Conservation (phyloP, 2,113 vertebrate species). For the Scopus umbretta region DNA sequence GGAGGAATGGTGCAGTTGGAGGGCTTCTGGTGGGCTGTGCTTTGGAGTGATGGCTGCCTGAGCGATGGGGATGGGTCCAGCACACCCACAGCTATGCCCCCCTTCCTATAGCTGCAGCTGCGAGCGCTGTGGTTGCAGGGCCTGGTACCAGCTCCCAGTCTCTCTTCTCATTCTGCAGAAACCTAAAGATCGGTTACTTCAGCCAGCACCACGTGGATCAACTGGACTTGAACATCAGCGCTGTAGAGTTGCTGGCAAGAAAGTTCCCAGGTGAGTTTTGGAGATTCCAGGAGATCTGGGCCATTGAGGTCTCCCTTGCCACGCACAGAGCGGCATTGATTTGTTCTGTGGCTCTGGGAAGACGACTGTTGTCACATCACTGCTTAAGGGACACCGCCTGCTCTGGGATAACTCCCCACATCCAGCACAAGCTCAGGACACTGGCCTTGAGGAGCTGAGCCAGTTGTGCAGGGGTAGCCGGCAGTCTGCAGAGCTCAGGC, state of each 20-base stretch:
- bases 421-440: neutral
- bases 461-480: neutral
- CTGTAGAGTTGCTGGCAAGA: conserved; percentile 89
- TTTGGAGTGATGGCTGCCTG: neutral
- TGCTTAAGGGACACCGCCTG: neutral
- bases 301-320: neutral
- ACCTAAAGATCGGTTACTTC: conserved; percentile 96
- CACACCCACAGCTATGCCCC: neutral
- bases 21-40: neutral
- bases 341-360: neutral
- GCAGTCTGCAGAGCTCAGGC: neutral
- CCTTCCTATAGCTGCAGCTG: neutral
- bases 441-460: neutral
- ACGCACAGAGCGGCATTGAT: neutral
- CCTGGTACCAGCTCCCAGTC: neutral
- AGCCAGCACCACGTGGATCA: conserved; percentile 98
- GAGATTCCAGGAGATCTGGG: neutral
- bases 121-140: neutral
- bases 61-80: neutral
- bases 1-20: neutral
- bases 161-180: conserved; percentile 71
- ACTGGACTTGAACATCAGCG: conserved; percentile 91
- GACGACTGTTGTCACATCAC: neutral
- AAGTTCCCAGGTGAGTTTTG: conserved; percentile 86
- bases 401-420: neutral